Conservation (phyloP, 2,797 vertebrate genomes). For the Antrozous pallidus region DNA sequence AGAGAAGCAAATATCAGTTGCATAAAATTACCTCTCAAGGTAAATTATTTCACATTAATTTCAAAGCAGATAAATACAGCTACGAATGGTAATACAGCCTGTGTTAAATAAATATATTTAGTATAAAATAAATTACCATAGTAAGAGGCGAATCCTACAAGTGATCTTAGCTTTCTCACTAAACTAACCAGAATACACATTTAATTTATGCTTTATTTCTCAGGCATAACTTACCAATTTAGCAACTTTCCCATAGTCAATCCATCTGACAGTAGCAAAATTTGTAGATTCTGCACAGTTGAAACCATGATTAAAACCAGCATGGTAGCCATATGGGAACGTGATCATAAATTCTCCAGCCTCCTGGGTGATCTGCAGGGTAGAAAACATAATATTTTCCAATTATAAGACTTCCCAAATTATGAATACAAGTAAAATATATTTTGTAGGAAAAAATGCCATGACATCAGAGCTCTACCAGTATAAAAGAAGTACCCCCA, state of each 20-base stretch:
- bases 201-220: conserved; percentile 34
- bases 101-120: conserved; percentile 8
- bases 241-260: conserved; percentile 96
- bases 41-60: not conserved
- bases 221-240: conserved; percentile 88
- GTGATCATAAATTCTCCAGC: conserved; percentile 98
- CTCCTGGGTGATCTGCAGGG: conserved; percentile 93
- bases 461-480: not conserved
- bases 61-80: conserved; percentile 45
- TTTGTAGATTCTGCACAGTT: conserved; percentile 98
- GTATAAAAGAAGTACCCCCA: not conserved
- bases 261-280: conserved; percentile 96
- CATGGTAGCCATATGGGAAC: conserved; percentile 97
- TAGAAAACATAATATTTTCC: conserved; percentile 36
- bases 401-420: conserved; percentile 47
- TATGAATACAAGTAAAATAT: conserved; percentile 38
- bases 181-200: conserved; percentile 18
- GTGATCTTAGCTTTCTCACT: not conserved
- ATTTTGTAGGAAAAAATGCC: not conserved
- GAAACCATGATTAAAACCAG: conserved; percentile 98
- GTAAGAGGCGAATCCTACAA: not conserved
- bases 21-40: not conserved
- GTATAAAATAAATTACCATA: conserved; percentile 27
- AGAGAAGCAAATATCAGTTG: not conserved
- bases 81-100: not conserved